Conservation (phyloP, 2,888 invertebrate species). For the Xestia rhomboidea region DNA sequence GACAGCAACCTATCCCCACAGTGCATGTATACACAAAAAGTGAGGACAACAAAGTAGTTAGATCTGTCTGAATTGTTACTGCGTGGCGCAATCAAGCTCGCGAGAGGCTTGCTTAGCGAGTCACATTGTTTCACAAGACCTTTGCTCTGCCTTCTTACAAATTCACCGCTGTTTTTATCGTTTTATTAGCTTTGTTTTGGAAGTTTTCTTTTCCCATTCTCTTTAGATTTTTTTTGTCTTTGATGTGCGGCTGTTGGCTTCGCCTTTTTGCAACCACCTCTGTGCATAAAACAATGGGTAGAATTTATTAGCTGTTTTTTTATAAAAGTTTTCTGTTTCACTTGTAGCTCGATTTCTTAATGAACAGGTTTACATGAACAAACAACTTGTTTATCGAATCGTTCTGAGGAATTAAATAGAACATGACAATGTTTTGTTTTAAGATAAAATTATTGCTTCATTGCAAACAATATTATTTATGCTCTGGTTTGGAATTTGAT, state of each 20-base stretch:
- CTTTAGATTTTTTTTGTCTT: conserved; percentile 79
- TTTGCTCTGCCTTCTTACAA: conserved; percentile 80
- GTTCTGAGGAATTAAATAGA: conserved; percentile 2
- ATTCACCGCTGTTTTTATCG: conserved; percentile 83
- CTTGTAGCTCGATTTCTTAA: conserved; percentile 59
- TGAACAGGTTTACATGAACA: conserved; percentile 55
- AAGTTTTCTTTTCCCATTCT: conserved; percentile 79
- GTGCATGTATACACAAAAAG: conserved; percentile 58
- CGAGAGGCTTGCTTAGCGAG: conserved; percentile 74
- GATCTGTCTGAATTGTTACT: conserved; percentile 73
- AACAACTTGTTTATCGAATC: conserved; percentile 32
- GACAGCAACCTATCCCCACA: conserved; percentile 33
- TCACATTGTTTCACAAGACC: conserved; percentile 83
- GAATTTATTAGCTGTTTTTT: conserved; percentile 58
- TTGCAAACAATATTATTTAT: conserved; percentile 12
- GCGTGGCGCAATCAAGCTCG: conserved; percentile 76
- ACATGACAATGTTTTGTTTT: neutral
- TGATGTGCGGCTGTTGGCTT: conserved; percentile 74
- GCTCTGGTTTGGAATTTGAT: neutral
- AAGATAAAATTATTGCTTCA: conserved; percentile 7
- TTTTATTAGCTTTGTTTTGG: conserved; percentile 85
- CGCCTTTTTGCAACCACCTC: conserved; percentile 61
- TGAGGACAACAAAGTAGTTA: conserved; percentile 70
- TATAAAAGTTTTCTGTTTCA: conserved; percentile 58
- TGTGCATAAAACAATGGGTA: conserved; percentile 63